A percentile compares a stretch with the other conserved stretches of the same genome.
These are phyloP conservation scores for Polylopha cassiicola DNA, from an alignment of 2,888 invertebrate species.

Conservation along the genomic window DNA sequence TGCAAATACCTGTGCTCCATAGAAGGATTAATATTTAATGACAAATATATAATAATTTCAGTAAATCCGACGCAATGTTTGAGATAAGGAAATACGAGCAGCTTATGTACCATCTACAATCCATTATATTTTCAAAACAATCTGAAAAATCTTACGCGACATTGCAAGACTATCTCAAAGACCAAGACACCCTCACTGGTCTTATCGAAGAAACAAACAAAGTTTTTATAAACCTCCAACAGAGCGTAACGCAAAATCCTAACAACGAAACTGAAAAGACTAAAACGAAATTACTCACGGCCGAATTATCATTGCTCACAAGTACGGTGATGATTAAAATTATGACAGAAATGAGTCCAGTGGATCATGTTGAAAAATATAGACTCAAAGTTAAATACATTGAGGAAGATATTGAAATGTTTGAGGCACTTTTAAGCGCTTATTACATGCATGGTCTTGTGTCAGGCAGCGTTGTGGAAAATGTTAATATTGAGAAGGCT, in stretches of 20 bases:
- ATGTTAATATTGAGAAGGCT: constrained; percentile 44
- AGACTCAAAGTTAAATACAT: constrained; percentile 83
- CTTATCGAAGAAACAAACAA: constrained; percentile 36
- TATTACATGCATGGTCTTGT: constrained; percentile 74
- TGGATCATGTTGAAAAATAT: constrained; percentile 91
- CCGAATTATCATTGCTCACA: constrained; percentile 55
- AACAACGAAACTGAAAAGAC: constrained; percentile 25
- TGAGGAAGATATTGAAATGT: constrained; percentile 81
- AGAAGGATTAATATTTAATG: no score
- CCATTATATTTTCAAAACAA: constrained; percentile 29
- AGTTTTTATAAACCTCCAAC: constrained; percentile 35
- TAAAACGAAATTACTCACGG: constrained; percentile 42
- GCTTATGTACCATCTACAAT: constrained; percentile 40
- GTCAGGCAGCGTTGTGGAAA: constrained; percentile 48
- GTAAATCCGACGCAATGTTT: constrained; percentile 49
- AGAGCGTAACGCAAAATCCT: constrained; percentile 17
- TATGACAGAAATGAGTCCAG: constrained; percentile 80
- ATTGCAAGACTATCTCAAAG: constrained; percentile 33
- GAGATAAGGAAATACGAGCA: constrained; percentile 56
- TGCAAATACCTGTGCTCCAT: no score
- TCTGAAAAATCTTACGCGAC: constrained; percentile 7
- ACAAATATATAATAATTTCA: constrained; percentile 25
- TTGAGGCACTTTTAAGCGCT: constrained; percentile 73
- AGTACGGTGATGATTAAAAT: constrained; percentile 77
- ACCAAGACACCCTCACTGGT: constrained; percentile 32